These are phyloP conservation scores for Deilephila porcellus DNA, from an alignment of 2,888 invertebrate genomes.

Conservation along the genomic window DNA sequence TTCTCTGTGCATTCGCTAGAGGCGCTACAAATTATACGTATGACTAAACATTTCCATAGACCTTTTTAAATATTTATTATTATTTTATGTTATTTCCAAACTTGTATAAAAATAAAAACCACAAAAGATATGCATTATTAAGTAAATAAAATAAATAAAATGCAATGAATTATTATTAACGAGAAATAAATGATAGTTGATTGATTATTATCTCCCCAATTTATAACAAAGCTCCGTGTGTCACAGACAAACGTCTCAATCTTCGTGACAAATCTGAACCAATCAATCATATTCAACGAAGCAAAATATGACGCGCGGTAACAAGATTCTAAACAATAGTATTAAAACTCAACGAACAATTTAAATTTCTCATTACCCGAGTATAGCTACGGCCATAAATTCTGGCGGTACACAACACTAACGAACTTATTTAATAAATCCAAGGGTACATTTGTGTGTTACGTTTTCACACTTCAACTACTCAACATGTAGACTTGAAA, in stretches of 20 bases:
- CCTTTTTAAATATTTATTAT: too few species aligned
- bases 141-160: neutral
- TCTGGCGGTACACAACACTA: slow-evolving; percentile 12
- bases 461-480: too few species aligned
- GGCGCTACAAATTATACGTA: too few species aligned
- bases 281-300: neutral
- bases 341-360: neutral
- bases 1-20: too few species aligned
- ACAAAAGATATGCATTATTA: too few species aligned
- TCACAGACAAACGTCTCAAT: neutral
- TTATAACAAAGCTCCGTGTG: neutral
- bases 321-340: neutral
- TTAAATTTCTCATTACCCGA: slow-evolving; percentile 1
- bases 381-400: slow-evolving; percentile 13
- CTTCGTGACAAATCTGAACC: neutral
- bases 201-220: neutral
- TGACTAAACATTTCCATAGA: too few species aligned
- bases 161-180: neutral
- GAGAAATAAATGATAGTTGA: neutral
- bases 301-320: neutral
- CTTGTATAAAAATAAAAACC: too few species aligned
- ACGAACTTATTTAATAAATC: neutral
- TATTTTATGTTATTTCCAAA: too few species aligned
- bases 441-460: too few species aligned
- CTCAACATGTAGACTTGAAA: too few species aligned